Conservation (phyloP, 2,888 invertebrate genomes). For the Stomorhina lunata region DNA sequence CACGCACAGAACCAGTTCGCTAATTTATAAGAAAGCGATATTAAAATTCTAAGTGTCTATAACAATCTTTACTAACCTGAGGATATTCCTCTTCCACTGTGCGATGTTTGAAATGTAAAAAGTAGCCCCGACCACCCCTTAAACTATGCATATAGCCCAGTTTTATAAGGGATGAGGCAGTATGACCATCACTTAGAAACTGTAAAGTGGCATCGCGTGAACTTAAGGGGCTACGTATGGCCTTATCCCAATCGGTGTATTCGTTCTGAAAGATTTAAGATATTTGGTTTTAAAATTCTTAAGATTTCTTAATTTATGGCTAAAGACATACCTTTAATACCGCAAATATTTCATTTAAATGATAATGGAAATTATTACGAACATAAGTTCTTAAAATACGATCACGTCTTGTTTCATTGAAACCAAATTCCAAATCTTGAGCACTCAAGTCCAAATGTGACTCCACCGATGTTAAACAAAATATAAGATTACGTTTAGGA, state of each 20-base stretch:
- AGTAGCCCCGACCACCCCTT: conserved; percentile 89
- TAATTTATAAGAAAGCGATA: conserved; percentile 73
- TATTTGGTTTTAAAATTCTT: background rate
- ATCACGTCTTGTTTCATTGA: conserved; percentile 93
- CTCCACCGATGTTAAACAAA: conserved; percentile 91
- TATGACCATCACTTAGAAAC: conserved; percentile 94
- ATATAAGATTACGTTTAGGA: conserved; percentile 89
- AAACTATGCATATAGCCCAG: conserved; percentile 90
- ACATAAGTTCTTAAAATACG: conserved; percentile 94
- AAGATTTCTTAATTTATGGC: too few relatives aligned
- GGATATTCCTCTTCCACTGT: conserved; percentile 90
- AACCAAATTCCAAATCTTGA: conserved; percentile 93
- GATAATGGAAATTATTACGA: conserved; percentile 96
- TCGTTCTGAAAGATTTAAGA: conserved; percentile 84
- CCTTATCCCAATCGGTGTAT: conserved; percentile 97
- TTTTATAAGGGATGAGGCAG: conserved; percentile 90
- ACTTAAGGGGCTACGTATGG: conserved; percentile 91
- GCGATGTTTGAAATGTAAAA: conserved; percentile 93
- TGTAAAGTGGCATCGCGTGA: conserved; percentile 92
- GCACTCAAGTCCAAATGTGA: conserved; percentile 91
- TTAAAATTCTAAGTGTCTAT: background rate
- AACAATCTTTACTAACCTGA: conserved; percentile 84
- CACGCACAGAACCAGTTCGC: conserved; percentile 90
- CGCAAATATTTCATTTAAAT: conserved; percentile 96
- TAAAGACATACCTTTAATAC: conserved; percentile 83